Conservation (phyloP, 2,888 invertebrate species). For the Napeogenes sylphis region DNA sequence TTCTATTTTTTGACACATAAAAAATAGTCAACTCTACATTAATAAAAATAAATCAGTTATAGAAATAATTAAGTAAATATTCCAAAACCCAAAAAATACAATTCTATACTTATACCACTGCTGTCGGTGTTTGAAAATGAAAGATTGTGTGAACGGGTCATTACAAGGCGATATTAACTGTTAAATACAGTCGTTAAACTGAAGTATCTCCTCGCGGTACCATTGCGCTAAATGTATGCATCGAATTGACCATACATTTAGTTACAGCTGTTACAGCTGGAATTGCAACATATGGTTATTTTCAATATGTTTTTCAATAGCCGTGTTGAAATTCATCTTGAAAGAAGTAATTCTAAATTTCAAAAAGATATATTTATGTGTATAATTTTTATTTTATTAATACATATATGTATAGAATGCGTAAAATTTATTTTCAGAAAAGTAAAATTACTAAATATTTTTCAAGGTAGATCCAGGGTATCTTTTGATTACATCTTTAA, state of each 20-base stretch:
- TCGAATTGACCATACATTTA: constrained; percentile 10
- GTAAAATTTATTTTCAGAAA: too few species aligned
- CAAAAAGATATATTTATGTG: too few species aligned
- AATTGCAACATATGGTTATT: neutral
- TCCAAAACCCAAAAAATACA: neutral
- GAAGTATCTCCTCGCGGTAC: constrained; percentile 22
- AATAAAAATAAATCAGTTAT: too few species aligned
- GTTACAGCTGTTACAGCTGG: neutral
- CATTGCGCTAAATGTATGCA: constrained; percentile 13
- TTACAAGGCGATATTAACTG: constrained; percentile 29
- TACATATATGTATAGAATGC: too few species aligned
- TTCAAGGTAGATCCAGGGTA: neutral
- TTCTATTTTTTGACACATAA: too few species aligned
- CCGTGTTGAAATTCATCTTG: too few species aligned
- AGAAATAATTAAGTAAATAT: neutral
- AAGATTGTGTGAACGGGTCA: constrained; percentile 37
- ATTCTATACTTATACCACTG: constrained; percentile 16
- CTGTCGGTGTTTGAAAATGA: constrained; percentile 22
- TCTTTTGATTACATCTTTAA: constrained; percentile 1
- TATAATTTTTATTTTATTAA: too few species aligned
- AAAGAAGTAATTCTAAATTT: too few species aligned
- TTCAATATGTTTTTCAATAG: too few species aligned
- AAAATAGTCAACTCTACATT: too few species aligned
- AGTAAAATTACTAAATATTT: too few species aligned
- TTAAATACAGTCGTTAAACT: constrained; percentile 29